Evolutionary conservation across 2,797 vertebrate genomes (phyloP), one percentile per base, ranked within the genome.

Genomic region (Sebastes steindachneri): DNA sequence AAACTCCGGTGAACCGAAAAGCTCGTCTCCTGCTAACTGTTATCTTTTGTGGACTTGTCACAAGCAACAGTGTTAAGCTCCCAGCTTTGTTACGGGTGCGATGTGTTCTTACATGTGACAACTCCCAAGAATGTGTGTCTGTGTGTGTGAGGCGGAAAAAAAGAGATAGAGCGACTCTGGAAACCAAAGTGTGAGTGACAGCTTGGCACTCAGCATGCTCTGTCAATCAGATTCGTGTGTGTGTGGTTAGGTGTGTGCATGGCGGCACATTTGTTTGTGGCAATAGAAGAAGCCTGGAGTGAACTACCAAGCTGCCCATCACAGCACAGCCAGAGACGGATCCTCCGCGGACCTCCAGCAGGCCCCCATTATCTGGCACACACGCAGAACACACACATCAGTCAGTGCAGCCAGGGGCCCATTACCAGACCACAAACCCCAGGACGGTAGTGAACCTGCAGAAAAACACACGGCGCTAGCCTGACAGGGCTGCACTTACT

Each of bases 101-200:
- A 86, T 84, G 79, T 83, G 80, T 77, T 66, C 77, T 83, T 68
- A 67, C 66, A 21, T 75, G 85, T 84, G 85, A 90, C 85, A 87
- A 31, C 75, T 71, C 59, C 55, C 45, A 21, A 63, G 67, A 57
- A 57, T 57, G 60, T 77, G 73, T 73, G 57, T 62, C 78, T 31
- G 59, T 71, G 28, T 15, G 45, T 58, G 31, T 31, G 37, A 69
- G 75, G 51, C 7, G 4, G 35, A 35, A 19, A 78, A 33, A 29
- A 31, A 65, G n/a, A n/a, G 31, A 65, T 76, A 59, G 67, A 66
- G 25, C 59, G 26, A 75, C 70, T 68, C 55, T 59, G 31, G 45
- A 82, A 85, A 77, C 58, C 62, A 23, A 79, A 77, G 89, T 82
- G 88, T 90, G 90, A 94, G 75, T 92, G 93, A 88, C 93, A 88